These are phyloP conservation scores for Anaspis maculata DNA, from an alignment of 2,888 invertebrate species.

Conservation along the genomic window DNA sequence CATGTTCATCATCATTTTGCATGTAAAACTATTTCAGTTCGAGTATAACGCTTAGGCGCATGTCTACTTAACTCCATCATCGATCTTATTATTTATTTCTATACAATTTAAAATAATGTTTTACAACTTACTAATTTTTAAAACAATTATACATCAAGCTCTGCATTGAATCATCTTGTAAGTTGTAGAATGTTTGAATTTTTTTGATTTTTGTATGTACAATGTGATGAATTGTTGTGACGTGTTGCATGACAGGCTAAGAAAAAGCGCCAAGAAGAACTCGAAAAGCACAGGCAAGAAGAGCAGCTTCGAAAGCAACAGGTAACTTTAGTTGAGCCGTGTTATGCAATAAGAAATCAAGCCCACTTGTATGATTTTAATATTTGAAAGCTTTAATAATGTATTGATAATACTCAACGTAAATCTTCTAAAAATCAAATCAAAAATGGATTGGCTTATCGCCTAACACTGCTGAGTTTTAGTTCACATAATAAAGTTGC, in stretches of 20 bases:
- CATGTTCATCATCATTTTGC: slow-evolving; percentile 10
- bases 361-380: too few species aligned
- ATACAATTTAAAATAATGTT: too few species aligned
- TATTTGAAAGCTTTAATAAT: slow-evolving; percentile 1
- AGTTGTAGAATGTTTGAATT: slow-evolving; percentile 6
- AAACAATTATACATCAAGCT: too few species aligned
- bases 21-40: slow-evolving; percentile 4
- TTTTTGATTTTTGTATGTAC: slow-evolving; percentile 12
- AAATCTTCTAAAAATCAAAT: too few species aligned
- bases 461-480: too few species aligned
- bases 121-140: too few species aligned
- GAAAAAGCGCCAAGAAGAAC: slow-evolving; percentile 75
- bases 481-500: too few species aligned
- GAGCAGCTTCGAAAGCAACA: slow-evolving; percentile 80
- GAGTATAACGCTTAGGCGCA: slow-evolving; percentile 18
- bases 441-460: too few species aligned
- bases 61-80: slow-evolving; percentile 12
- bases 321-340: too few species aligned
- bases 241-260: slow-evolving; percentile 64
- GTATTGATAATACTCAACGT: too few species aligned
- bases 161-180: too few species aligned
- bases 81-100: slow-evolving; percentile 4
- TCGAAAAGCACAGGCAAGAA: slow-evolving; percentile 75
- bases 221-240: slow-evolving; percentile 42
- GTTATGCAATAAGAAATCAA: too few species aligned